Base-by-base conservation (phyloP, 2,113 vertebrate species). In the Narcine bancroftii region DNA sequence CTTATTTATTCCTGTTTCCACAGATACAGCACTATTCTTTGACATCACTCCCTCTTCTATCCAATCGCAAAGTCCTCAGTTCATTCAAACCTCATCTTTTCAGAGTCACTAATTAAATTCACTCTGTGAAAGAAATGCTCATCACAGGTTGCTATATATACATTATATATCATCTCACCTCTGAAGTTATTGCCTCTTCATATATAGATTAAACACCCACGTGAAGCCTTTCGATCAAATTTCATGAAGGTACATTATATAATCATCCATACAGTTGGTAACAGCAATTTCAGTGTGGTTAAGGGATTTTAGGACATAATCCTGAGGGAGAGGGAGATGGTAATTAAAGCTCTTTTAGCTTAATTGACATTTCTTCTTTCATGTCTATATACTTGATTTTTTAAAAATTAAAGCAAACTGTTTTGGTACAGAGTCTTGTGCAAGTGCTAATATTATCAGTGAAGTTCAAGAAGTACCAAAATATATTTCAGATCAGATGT, bases 1-100 rank as follows among this genome's bases (percentile, higher is more conserved):
- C 92, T 93, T 95, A 93, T 94, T 94, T 94, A 69, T 92, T 9
- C 92, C 0, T 75, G 95, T 96, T 95, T 94, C 95, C 95, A 95
- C 94, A 95, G 95, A 92, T 95, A 95, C 95, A 76, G 93, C 93
- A 29, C 93, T 93, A 85, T 85, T 0, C 76, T 93, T 93, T 95
- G 94, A 94, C 95, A 95, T 95, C 95, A 95, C 93, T 94, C 71
- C 6, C 29, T 93, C 93, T 93, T 65, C 89, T 93, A 91, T 71
- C 93, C 93, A n/a, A 93, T 29, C 65, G 2, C 72, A 79, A 0
- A 77, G 91, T 21, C 60, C 83, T 92, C 24, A 92, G 65, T 17
- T 92, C 93, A 93, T 72, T 2, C 72, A 94, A 19, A 17, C 11
- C 0, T 0, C 79, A 1, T 39, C 29, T 42, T 85, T 42, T 66